Evolutionary conservation across 2,113 vertebrate species (phyloP).

Genomic region (Suncus etruscus): DNA sequence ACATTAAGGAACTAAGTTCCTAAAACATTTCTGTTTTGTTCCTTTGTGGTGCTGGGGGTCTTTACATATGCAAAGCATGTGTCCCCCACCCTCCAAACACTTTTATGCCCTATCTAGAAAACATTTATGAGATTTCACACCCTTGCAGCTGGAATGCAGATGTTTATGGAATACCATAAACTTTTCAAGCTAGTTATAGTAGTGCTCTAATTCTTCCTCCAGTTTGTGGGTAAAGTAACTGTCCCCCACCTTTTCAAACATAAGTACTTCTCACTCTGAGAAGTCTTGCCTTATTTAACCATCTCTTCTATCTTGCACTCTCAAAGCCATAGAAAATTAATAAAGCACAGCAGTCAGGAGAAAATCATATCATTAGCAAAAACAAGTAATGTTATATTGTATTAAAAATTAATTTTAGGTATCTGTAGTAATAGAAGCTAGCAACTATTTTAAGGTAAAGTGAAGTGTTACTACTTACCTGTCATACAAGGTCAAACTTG

Average conservation of each 20-base stretch:
- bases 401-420: not conserved
- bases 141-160: not conserved
- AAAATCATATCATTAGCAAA: not conserved
- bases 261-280: not conserved
- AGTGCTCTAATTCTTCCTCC: not conserved
- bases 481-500: not conserved
- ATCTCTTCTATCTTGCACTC: not conserved
- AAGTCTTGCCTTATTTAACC: not conserved
- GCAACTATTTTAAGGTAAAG: not conserved
- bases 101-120: not conserved
- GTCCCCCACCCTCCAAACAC: too few species aligned
- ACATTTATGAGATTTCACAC: not conserved
- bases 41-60: too few species aligned
- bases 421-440: not conserved
- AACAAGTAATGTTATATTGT: not conserved
- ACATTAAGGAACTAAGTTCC: constrained; percentile 38
- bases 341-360: not conserved
- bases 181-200: not conserved
- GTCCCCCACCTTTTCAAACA: not conserved
- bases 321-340: not conserved
- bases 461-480: not conserved
- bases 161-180: not conserved
- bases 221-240: not conserved
- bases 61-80: too few species aligned
- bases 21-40: not conserved